A percentile compares a stretch with the other conserved stretches of the same genome.
phyloP scores from a whole-genome alignment of 2,113 vertebrate genomes.

The Apistogramma diplotaenia region DNA sequence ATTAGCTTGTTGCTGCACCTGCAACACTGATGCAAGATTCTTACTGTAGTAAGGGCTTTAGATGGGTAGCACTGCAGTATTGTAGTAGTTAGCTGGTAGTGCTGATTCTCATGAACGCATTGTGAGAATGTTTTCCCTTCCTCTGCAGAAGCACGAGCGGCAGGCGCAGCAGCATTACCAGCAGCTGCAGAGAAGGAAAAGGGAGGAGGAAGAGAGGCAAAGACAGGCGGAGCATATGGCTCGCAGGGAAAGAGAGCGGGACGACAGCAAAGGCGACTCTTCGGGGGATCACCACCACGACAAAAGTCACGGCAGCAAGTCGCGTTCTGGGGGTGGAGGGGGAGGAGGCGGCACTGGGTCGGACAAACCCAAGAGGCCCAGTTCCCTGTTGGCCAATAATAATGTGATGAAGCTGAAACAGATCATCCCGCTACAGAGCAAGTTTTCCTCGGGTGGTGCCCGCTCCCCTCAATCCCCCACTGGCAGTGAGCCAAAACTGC shows the following conservation, averaged over 20 bases:
- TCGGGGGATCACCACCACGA: constrained; percentile 80
- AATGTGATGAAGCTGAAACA: constrained; percentile 97
- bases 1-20: not conserved
- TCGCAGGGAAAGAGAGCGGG: constrained; percentile 83
- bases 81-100: constrained; percentile 15
- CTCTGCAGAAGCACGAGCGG: constrained; percentile 90
- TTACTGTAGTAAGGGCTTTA: constrained; percentile 5
- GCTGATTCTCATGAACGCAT: constrained; percentile 36
- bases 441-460: constrained; percentile 83
- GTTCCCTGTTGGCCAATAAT: constrained; percentile 92
- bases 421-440: constrained; percentile 94
- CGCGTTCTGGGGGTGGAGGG: constrained; percentile 66
- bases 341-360: constrained; percentile 63
- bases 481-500: constrained; percentile 87
- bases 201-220: constrained; percentile 95
- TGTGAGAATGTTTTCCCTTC: constrained; percentile 22
- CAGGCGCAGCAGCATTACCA: constrained; percentile 96
- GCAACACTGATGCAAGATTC: not conserved
- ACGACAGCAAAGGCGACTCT: constrained; percentile 78
- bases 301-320: constrained; percentile 82
- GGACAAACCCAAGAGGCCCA: constrained; percentile 92
- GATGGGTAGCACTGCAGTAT: constrained; percentile 10
- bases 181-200: constrained; percentile 92
- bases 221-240: constrained; percentile 90
- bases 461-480: constrained; percentile 89